Evolutionary conservation across 2,797 vertebrate genomes (phyloP).

Genomic region (Sebastes itinus): DNA sequence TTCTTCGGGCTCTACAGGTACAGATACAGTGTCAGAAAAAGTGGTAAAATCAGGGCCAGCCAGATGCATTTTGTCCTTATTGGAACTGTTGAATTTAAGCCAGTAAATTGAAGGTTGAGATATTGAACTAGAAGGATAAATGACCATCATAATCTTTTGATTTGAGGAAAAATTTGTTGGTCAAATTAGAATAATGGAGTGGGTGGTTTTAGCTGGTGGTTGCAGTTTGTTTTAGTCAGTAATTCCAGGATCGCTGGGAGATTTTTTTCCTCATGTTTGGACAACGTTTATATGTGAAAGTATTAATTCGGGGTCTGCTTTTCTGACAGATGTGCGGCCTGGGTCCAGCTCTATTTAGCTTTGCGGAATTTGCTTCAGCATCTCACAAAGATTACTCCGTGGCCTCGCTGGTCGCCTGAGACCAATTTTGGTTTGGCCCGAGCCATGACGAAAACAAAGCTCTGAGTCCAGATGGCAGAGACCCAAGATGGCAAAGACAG

Average conservation of each 20-base stretch:
- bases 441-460: conserved; percentile 67
- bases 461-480: conserved; percentile 64
- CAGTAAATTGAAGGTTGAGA: not conserved
- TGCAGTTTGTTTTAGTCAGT: conserved; percentile 35
- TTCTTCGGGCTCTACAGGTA: not conserved
- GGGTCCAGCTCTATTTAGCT: conserved; percentile 68
- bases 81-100: conserved; percentile 1
- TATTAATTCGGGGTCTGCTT: conserved; percentile 53
- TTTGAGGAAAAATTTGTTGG: conserved; percentile 7
- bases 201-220: conserved; percentile 5
- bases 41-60: not conserved
- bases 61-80: not conserved
- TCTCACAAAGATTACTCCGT: conserved; percentile 72
- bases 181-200: conserved; percentile 22
- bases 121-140: conserved; percentile 15
- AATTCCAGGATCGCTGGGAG: conserved; percentile 32
- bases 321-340: conserved; percentile 67
- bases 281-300: conserved; percentile 27
- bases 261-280: conserved; percentile 48
- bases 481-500: conserved; percentile 67
- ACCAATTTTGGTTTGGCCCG: conserved; percentile 79
- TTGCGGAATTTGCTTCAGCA: conserved; percentile 64
- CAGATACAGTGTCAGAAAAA: not conserved
- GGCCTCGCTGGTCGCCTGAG: conserved; percentile 74
- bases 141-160: conserved; percentile 12